Percentiles rank a stretch among this genome's conserved stretches.
Evolutionary conservation across 2,113 vertebrate species (phyloP).

Genomic region (Protomyctophum bolini): DNA sequence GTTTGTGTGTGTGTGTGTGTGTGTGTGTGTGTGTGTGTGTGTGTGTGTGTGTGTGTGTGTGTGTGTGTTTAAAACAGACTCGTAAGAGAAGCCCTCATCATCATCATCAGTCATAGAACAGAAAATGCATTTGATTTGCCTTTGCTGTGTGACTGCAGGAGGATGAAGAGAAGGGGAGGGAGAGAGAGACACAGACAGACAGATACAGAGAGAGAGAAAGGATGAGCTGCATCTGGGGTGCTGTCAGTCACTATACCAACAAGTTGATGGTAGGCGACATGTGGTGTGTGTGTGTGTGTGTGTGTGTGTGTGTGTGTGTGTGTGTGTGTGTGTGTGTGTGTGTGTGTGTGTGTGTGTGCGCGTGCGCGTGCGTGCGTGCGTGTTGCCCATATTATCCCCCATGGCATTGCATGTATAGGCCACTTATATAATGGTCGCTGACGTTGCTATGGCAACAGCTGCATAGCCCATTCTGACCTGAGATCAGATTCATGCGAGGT

Average conservation of each 20-base stretch:
- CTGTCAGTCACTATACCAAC: conserved; percentile 34
- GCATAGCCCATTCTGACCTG: no score
- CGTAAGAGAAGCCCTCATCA: conserved; percentile 20
- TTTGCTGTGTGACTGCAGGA: background rate
- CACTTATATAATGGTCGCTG: background rate
- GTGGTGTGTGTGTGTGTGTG: conserved; percentile 10
- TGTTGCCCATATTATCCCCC: background rate
- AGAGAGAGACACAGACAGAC: background rate
- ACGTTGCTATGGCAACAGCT: conserved; percentile 6
- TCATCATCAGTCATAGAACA: conserved; percentile 1
- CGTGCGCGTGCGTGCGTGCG: conserved; percentile 1
- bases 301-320: conserved; percentile 2
- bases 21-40: background rate
- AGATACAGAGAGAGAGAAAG: background rate
- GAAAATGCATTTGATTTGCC: conserved; percentile 4
- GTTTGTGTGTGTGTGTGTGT: background rate
- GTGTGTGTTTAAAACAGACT: conserved; percentile 2
- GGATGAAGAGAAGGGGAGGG: background rate
- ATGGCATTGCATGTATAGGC: background rate
- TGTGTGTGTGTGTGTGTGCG: background rate
- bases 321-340: background rate
- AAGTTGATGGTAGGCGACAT: conserved; percentile 15
- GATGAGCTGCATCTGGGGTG: background rate
- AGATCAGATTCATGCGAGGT: no score
- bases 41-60: background rate